Evolutionary conservation across 2,113 vertebrate species (phyloP).

Genomic region (Cyphomyrus discorhynchus): DNA sequence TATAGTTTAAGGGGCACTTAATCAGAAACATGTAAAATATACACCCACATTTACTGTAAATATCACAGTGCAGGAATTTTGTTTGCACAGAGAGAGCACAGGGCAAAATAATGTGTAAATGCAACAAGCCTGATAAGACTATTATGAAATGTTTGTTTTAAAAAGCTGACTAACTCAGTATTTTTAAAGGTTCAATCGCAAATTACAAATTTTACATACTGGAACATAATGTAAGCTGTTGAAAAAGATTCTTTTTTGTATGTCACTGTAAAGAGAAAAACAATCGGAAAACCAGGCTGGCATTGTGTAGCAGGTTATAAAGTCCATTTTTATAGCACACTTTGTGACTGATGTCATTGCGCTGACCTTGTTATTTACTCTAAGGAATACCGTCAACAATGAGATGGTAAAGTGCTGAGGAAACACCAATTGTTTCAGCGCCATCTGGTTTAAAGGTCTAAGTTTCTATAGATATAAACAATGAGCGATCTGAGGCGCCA

Average conservation of each 20-base stretch:
- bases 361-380: slow-evolving; percentile 33
- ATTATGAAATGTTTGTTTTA: neutral
- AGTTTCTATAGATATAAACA: neutral
- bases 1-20: neutral
- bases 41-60: neutral
- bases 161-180: neutral
- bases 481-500: neutral
- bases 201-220: neutral
- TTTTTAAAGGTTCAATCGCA: neutral
- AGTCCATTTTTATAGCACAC: slow-evolving; percentile 20
- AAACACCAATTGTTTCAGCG: slow-evolving; percentile 23
- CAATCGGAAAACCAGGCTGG: neutral
- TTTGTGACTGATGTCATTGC: slow-evolving; percentile 34
- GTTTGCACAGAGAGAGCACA: neutral
- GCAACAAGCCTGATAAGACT: neutral
- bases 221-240: neutral
- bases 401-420: slow-evolving; percentile 27
- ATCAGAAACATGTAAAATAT: neutral
- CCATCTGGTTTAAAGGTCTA: neutral
- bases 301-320: slow-evolving; percentile 17
- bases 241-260: neutral
- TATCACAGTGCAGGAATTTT: neutral
- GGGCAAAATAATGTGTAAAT: neutral
- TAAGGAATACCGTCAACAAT: slow-evolving; percentile 25
- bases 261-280: neutral